These are phyloP conservation scores for Abrostola tripartita DNA, from an alignment of 2,888 invertebrate genomes.

Conservation along the genomic window DNA sequence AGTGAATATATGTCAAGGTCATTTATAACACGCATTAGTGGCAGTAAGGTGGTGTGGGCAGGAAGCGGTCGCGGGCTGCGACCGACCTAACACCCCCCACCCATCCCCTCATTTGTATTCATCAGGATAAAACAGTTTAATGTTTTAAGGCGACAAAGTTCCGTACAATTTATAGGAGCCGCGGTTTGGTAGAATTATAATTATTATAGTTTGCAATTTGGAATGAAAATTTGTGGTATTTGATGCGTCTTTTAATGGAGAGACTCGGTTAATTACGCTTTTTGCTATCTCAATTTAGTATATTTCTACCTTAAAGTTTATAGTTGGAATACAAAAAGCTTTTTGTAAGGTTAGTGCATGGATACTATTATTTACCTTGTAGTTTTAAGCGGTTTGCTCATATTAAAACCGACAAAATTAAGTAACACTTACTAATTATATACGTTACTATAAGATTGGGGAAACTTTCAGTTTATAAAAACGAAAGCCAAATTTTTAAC, in stretches of 20 bases:
- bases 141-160: constrained; percentile 45
- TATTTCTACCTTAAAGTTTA: constrained; percentile 10
- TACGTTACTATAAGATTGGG: no score
- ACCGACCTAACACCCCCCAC: constrained; percentile 7
- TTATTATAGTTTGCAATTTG: constrained; percentile 43
- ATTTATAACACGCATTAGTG: constrained; percentile 53
- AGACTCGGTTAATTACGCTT: constrained; percentile 16
- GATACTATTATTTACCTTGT: not conserved
- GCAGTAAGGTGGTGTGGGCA: constrained; percentile 35
- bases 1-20: constrained; percentile 65
- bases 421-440: no score
- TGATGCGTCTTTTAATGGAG: constrained; percentile 21
- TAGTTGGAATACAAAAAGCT: not conserved
- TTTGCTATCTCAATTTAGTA: constrained; percentile 19
- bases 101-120: constrained; percentile 63
- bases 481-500: no score
- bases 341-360: not conserved
- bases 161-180: constrained; percentile 41
- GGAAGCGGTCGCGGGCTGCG: constrained; percentile 42
- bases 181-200: constrained; percentile 36
- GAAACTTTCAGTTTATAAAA: no score
- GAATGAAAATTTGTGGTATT: constrained; percentile 27
- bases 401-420: no score
- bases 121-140: constrained; percentile 55
- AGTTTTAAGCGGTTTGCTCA: no score